Base-by-base conservation (phyloP, 2,113 vertebrate species). In the Vidua chalybeata region DNA sequence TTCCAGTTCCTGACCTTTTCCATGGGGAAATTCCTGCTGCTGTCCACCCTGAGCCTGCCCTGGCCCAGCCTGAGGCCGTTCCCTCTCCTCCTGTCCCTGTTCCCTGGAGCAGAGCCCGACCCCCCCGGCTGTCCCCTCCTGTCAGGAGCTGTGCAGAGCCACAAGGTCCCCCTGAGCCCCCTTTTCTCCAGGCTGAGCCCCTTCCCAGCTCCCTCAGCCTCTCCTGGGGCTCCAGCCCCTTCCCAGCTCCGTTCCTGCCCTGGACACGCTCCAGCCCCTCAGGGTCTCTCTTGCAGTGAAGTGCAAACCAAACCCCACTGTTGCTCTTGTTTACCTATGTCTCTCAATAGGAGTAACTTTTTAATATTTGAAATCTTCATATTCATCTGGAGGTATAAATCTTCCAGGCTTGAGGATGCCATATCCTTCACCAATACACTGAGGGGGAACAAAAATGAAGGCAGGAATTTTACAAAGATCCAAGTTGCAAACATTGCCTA, bases 361-460 rank as follows among this genome's bases (percentile, higher is more conserved):
- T 83, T 89, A 62, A 76, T 35, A 27, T 5, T 4, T 16, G 92
- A 92, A 84, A 98, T 98, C 95, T 98, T 98, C 4, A 11, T 67
- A 73, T 97, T 98, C 81, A 98, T 77, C 48, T 97, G 71, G 78
- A 27, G 23, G 27, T 88, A 96, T 17, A 98, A 75, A 2, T 79
- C 69, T n/a, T 98, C 96, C 91, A 98, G 62, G 24, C 93, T 90
- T 9, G 91, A 28, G 28, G 76, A 82, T 0, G 26, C 61, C 94
- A 84, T 94, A 13, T 74, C 27, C 21, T 69, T 37, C 37, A 2
- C 20, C 23, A 9, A n/a, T 7, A 24, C 6, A 4, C 54, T 15
- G 28, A 46, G 13, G 20, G 14, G 10, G 37, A n/a, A 35, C 2
- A 75, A 73, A 87, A 13, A 58, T 2, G 24, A 67, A 89, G 0